phyloP scores from a whole-genome alignment of 2,113 vertebrate genomes.

The Tapirus terrestris region DNA sequence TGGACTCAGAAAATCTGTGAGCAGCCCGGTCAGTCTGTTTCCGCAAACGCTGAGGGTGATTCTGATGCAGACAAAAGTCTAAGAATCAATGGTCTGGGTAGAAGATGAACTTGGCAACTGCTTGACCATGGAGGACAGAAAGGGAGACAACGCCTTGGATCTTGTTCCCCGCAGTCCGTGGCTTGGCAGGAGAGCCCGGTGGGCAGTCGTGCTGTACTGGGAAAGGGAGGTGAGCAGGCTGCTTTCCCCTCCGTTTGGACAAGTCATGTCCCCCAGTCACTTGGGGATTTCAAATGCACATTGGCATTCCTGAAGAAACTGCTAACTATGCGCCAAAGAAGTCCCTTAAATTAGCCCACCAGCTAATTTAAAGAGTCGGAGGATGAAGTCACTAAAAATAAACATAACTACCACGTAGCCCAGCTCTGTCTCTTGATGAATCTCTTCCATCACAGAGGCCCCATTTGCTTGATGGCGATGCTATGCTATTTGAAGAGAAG shows the following conservation, averaged over 20 bases:
- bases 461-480: conserved; percentile 28
- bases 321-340: conserved; percentile 3
- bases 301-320: conserved; percentile 4
- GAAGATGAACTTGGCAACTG: not conserved
- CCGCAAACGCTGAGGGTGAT: not conserved
- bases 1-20: not conserved
- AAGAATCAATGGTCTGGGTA: not conserved
- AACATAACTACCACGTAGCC: conserved; percentile 12
- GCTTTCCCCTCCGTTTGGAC: not conserved
- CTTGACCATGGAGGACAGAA: not conserved
- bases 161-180: rapidly evolving
- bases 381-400: conserved; percentile 67
- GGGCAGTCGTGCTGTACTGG: not conserved
- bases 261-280: not conserved
- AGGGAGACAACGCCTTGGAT: not conserved
- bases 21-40: not conserved
- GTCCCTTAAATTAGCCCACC: conserved; percentile 59
- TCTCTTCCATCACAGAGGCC: conserved; percentile 31
- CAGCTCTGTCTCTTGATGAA: conserved; percentile 41
- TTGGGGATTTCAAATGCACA: not conserved
- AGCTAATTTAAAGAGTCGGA: conserved; percentile 65
- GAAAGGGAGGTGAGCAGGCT: not conserved
- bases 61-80: not conserved
- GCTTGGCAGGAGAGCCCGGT: not conserved
- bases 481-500: not conserved